These are phyloP conservation scores for Verasper variegatus DNA, from an alignment of 2,113 vertebrate genomes.

Conservation along the genomic window DNA sequence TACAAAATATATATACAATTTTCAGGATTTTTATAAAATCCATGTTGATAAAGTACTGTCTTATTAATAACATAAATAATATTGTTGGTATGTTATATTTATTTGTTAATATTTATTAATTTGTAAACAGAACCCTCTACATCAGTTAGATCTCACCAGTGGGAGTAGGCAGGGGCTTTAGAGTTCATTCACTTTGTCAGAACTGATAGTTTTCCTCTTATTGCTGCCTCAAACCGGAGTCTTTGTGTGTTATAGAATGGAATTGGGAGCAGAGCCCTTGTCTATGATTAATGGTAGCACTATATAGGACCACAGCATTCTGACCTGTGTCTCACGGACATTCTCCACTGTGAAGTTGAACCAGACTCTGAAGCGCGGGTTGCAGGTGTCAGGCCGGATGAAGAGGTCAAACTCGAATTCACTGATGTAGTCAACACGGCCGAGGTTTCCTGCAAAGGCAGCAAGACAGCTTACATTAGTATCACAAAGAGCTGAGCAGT, in stretches of 20 bases:
- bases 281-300: neutral
- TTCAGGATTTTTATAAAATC: too few relatives aligned
- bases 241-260: neutral
- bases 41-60: neutral
- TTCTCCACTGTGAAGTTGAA: conserved; percentile 99
- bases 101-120: neutral
- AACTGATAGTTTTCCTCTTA: neutral
- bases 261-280: neutral
- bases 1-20: too few relatives aligned
- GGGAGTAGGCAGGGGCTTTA: neutral
- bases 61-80: neutral
- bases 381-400: conserved; percentile 97
- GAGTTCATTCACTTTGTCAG: neutral
- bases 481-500: neutral
- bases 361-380: conserved; percentile 98
- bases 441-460: conserved; percentile 89
- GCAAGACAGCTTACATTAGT: conserved; percentile 35
- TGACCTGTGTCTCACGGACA: conserved; percentile 92
- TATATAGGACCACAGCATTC: neutral
- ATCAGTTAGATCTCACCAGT: neutral
- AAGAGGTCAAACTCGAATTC: conserved; percentile 99
- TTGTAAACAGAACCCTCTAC: neutral
- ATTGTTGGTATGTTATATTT: neutral
- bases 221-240: neutral
- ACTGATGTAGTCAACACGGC: conserved; percentile 92